Percentiles rank a stretch among this genome's conserved stretches.
Evolutionary conservation across 2,888 invertebrate species (phyloP).

Genomic region (Epinotia brunnichana): DNA sequence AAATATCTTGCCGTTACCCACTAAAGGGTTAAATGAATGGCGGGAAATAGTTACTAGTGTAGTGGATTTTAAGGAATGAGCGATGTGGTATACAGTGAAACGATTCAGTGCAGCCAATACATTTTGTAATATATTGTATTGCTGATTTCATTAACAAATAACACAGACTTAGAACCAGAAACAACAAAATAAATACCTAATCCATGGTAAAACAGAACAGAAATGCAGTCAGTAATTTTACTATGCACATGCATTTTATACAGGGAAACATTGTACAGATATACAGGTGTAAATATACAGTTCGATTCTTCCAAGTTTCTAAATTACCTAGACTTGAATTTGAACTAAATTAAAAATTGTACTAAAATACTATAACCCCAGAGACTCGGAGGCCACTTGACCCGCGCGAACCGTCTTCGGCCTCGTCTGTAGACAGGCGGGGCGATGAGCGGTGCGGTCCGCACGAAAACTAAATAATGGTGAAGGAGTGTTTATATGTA

Average conservation of each 20-base stretch:
- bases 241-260: conserved; percentile 56
- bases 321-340: conserved; percentile 66
- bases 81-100: conserved; percentile 53
- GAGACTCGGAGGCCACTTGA: conserved; percentile 56
- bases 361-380: conserved; percentile 72
- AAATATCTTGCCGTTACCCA: too few relatives aligned
- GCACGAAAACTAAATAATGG: not conserved
- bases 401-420: conserved; percentile 13
- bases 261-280: conserved; percentile 55
- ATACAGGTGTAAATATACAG: conserved; percentile 71
- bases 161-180: conserved; percentile 80
- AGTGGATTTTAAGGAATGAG: not conserved
- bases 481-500: not conserved
- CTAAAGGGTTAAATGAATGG: not conserved
- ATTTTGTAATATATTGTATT: conserved; percentile 77
- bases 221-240: conserved; percentile 67
- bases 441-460: not conserved
- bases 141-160: conserved; percentile 79
- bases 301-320: conserved; percentile 59
- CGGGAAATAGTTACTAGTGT: not conserved
- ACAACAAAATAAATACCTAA: conserved; percentile 83
- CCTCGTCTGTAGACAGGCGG: not conserved
- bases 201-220: conserved; percentile 70
- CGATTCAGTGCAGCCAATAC: conserved; percentile 64
- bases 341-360: conserved; percentile 75